These are phyloP conservation scores for Clanis bilineata DNA, from an alignment of 2,888 invertebrate genomes.

Conservation along the genomic window DNA sequence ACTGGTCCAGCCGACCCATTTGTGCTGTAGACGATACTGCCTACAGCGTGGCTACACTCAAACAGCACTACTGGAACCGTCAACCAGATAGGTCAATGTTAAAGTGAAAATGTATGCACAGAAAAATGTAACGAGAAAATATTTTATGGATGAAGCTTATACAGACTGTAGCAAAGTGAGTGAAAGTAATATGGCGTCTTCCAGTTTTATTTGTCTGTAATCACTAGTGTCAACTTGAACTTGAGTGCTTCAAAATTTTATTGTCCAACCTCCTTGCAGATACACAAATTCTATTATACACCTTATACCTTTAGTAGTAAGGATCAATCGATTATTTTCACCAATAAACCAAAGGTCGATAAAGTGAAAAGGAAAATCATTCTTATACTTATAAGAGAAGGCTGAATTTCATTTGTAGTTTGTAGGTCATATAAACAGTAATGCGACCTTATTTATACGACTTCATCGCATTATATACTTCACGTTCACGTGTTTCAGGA, in stretches of 20 bases:
- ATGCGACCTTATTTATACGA: slow-evolving; percentile 48
- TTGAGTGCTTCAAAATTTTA: not conserved
- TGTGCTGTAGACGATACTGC: too few species aligned
- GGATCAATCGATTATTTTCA: not conserved
- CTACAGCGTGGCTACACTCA: too few species aligned
- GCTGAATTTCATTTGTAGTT: slow-evolving; percentile 23
- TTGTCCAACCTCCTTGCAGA: not conserved
- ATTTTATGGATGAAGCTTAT: too few species aligned
- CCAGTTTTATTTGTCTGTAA: not conserved
- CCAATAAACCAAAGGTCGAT: not conserved
- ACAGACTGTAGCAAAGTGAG: not conserved
- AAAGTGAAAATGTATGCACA: too few species aligned
- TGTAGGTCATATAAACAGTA: slow-evolving; percentile 31
- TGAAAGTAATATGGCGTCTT: not conserved
- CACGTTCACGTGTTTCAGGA: slow-evolving; percentile 47
- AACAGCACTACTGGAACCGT: too few species aligned
- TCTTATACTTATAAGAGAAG: slow-evolving; percentile 14
- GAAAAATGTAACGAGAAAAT: too few species aligned
- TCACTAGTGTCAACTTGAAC: not conserved
- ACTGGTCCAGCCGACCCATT: too few species aligned
- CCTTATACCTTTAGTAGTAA: not conserved
- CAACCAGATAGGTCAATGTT: too few species aligned
- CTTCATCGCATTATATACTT: slow-evolving; percentile 63
- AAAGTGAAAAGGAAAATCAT: not conserved
- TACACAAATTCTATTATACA: not conserved